phyloP scores from a whole-genome alignment of 2,797 vertebrate species.

The Tapera naevia region DNA sequence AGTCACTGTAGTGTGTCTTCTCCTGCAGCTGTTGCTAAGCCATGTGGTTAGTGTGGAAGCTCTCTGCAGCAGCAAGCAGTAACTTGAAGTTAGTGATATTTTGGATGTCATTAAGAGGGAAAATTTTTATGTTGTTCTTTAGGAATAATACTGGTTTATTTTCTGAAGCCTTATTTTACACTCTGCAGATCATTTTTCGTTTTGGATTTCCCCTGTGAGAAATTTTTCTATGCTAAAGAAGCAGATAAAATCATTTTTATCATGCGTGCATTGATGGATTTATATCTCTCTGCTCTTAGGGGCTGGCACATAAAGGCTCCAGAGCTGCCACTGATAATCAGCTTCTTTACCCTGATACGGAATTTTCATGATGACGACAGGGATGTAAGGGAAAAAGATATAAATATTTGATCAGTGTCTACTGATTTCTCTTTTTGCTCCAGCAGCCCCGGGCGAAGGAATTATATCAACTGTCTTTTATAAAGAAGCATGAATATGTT shows the following conservation, averaged over 20 bases:
- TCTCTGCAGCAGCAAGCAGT: constrained; percentile 10
- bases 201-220: constrained; percentile 32
- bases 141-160: constrained; percentile 22
- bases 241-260: constrained; percentile 43
- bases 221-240: background rate
- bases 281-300: constrained; percentile 13
- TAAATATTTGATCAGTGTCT: constrained; percentile 9
- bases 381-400: background rate
- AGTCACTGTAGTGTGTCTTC: background rate
- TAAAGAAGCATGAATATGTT: constrained; percentile 12
- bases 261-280: constrained; percentile 15
- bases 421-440: background rate
- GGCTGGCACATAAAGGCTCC: background rate
- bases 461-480: constrained; percentile 54
- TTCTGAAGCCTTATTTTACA: background rate
- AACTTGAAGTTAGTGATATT: constrained; percentile 41
- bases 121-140: constrained; percentile 10
- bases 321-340: constrained; percentile 24
- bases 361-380: background rate
- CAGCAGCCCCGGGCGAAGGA: constrained; percentile 13
- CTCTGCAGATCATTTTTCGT: background rate
- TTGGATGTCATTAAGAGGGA: constrained; percentile 24
- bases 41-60: constrained; percentile 13
- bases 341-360: background rate
- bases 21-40: constrained; percentile 31